Base-by-base conservation (phyloP, 1,140 invertebrate genomes). In the Pachypsylla venusta region DNA sequence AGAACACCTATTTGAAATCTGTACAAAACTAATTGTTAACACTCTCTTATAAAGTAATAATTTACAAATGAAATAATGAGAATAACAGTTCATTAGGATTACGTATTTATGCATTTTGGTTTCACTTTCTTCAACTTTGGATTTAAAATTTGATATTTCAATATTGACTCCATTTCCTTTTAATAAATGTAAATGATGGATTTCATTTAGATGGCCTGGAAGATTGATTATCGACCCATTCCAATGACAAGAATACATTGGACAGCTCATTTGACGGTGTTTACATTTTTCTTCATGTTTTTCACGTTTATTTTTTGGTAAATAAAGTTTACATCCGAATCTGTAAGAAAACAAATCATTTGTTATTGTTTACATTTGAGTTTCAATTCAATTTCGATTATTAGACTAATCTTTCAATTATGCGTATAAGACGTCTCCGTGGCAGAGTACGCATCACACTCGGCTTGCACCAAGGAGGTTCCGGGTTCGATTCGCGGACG, bases 11-110 rank as follows among this genome's bases (percentile, higher is more conserved):
- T 57, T 53, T n/a, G 60, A 58, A 24, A 56, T 56, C 48, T 56
- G 56, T 1, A 56, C 57, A 55, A 61, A 61, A 25, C 57, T 24
- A 10, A 61, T 24, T 3, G 56, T 42, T 19, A 61, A 24, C 22
- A 48, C 40, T 25, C 58, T 61, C 20, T 57, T 42, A 28, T 58
- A 48, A 20, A 61, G 56, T 14, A 24, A 53, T 12, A 61, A 25
- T 26, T 61, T 61, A 25, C 56, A 54, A n/a, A 61, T 42, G 56
- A 61, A 61, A 28, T 58, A 58, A 4, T 35, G 48, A 4, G 60
- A 57, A 55, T 27, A 61, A 27, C 60, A 61, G 19, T 40, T 56
- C 22, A 61, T 39, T 13, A 56, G 56, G 35, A 61, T 56, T 10
- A 56, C 57, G 42, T 61, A 61, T 22, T 58, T 39, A 20, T 56